Evolutionary conservation across 64 coral and sea anemone species (phyloP).

Genomic region (Cladopsammia gracilis): DNA sequence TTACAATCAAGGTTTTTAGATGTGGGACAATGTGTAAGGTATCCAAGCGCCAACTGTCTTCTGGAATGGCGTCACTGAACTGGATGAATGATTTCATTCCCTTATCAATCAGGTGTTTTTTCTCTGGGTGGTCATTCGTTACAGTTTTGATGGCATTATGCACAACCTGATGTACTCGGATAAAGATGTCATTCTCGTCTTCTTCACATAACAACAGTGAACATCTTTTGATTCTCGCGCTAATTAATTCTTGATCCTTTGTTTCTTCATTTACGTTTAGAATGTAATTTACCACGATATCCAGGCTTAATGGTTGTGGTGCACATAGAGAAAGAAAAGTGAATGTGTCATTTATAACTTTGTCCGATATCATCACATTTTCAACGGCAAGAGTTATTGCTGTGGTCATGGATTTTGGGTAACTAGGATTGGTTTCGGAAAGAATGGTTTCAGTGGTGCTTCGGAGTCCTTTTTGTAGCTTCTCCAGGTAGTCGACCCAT

Average conservation of each 20-base stretch:
- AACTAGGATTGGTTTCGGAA: background rate
- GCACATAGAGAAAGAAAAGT: too few species aligned
- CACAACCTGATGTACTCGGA: background rate
- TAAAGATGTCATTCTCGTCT: background rate
- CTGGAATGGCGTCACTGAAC: background rate
- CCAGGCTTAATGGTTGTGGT: too few species aligned
- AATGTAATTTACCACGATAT: too few species aligned
- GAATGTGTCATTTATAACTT: too few species aligned
- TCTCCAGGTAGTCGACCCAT: background rate
- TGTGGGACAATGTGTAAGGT: background rate
- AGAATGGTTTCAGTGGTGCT: background rate
- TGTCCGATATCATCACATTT: too few species aligned
- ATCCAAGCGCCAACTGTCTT: too few species aligned
- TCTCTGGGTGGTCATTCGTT: background rate
- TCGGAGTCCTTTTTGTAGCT: background rate
- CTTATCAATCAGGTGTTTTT: too few species aligned
- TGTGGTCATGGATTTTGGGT: slow-evolving; percentile 14
- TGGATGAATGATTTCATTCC: background rate
- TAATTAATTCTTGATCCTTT: too few species aligned
- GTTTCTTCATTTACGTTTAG: too few species aligned
- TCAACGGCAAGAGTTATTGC: background rate
- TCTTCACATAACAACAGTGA: background rate
- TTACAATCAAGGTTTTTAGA: background rate
- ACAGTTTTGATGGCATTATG: background rate
- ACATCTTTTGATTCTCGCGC: too few species aligned